Percentiles rank a stretch among this genome's conserved stretches.
Conservation (phyloP, 1,140 invertebrate genomes). For the silkworm (Bombyx mori) region DNA sequence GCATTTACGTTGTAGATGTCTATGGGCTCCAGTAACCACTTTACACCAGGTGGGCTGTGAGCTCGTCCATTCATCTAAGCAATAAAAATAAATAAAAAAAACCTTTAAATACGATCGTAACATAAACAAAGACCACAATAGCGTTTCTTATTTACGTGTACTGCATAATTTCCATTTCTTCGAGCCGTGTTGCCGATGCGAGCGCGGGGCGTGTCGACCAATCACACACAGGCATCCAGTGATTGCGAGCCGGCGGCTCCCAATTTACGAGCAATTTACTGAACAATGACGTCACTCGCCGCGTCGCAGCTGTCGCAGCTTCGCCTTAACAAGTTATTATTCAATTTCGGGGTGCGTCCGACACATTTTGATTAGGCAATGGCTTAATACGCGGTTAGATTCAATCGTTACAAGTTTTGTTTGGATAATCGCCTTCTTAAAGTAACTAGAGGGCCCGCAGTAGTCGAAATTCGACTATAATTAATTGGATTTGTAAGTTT, state of each 20-base stretch:
- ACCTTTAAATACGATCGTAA: constrained; percentile 33
- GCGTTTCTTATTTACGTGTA: constrained; percentile 44
- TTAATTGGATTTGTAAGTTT: too few relatives aligned
- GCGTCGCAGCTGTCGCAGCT: constrained; percentile 24
- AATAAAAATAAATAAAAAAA: too few relatives aligned
- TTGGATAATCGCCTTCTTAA: not conserved
- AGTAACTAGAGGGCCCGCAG: not conserved
- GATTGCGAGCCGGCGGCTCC: constrained; percentile 54
- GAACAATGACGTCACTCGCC: constrained; percentile 41
- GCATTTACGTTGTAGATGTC: too few relatives aligned
- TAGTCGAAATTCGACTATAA: not conserved
- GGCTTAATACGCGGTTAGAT: constrained; percentile 51
- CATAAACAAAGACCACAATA: constrained; percentile 38
- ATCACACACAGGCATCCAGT: constrained; percentile 55
- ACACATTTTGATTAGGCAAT: constrained; percentile 60
- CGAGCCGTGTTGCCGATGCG: constrained; percentile 23
- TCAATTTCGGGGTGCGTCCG: constrained; percentile 57
- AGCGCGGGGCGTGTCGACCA: constrained; percentile 48
- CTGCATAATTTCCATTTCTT: constrained; percentile 61
- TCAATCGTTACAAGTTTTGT: constrained; percentile 18
- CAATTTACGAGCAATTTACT: constrained; percentile 64
- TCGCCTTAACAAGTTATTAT: constrained; percentile 62
- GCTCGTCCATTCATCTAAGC: too few relatives aligned
- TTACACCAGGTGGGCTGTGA: too few relatives aligned
- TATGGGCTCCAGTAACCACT: too few relatives aligned